Conservation (phyloP, 2,113 vertebrate genomes). For the Telmatochromis sp. region DNA sequence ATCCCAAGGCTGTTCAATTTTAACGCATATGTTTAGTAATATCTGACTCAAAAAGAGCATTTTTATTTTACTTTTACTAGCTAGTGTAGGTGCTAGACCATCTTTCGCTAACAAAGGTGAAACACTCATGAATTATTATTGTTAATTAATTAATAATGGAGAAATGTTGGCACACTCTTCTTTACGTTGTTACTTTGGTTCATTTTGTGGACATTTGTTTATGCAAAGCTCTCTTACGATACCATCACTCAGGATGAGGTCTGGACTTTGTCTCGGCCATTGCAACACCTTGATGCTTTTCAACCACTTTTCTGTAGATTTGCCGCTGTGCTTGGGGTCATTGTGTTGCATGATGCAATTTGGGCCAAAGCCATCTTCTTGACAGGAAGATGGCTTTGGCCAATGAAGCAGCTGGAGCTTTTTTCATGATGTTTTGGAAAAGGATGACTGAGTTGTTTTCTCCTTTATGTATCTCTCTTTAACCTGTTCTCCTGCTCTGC, state of each 20-base stretch:
- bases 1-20: neutral
- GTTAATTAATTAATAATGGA: neutral
- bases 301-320: neutral
- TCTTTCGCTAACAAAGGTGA: neutral
- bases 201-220: neutral
- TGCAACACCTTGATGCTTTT: neutral
- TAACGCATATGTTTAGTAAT: neutral
- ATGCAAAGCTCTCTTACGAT: neutral
- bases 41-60: neutral
- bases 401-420: neutral
- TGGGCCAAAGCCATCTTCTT: neutral
- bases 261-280: neutral
- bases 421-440: neutral
- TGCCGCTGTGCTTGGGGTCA: rapidly evolving
- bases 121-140: neutral
- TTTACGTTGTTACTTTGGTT: neutral
- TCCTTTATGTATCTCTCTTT: neutral
- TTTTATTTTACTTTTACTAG: neutral
- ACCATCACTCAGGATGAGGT: neutral
- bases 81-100: neutral
- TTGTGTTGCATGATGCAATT: neutral
- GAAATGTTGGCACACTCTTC: neutral
- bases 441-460: neutral
- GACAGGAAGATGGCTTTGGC: neutral
- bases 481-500: neutral